phyloP scores from a whole-genome alignment of 2,113 vertebrate genomes.

The Alouatta palliata region DNA sequence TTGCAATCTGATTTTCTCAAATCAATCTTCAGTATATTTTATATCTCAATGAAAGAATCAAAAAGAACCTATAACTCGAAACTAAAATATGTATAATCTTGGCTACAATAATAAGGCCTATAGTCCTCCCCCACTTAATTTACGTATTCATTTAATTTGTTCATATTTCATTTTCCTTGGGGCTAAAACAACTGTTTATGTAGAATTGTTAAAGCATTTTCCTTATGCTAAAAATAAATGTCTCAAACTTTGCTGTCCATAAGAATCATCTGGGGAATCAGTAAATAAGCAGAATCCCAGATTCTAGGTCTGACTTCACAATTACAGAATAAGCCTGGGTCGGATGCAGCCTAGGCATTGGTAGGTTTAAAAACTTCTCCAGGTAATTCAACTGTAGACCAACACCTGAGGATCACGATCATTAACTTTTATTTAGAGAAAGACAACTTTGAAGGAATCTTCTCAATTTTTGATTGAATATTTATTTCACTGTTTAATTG shows the following conservation, averaged over 20 bases:
- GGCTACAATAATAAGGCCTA: not conserved
- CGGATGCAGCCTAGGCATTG: rapidly evolving
- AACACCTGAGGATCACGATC: not conserved
- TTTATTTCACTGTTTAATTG: not conserved
- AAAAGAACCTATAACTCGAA: not conserved
- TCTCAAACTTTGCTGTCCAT: not conserved
- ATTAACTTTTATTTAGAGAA: not conserved
- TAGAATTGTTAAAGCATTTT: not conserved
- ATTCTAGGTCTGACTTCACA: not conserved
- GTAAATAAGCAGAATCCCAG: not conserved
- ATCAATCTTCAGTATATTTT: conserved; percentile 30
- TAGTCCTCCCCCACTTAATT: not conserved
- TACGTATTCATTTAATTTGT: not conserved
- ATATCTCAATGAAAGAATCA: not conserved
- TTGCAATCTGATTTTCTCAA: conserved; percentile 28
- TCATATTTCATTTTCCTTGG: not conserved
- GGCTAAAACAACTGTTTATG: not conserved
- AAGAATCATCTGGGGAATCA: not conserved
- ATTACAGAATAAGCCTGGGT: not conserved
- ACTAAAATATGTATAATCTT: not conserved
- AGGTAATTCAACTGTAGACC: not conserved
- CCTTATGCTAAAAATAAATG: not conserved
- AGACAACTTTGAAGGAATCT: not conserved
- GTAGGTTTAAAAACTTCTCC: not conserved
- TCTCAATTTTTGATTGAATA: not conserved